These are phyloP conservation scores for Sebastes cheni DNA, from an alignment of 2,797 vertebrate species.

Conservation along the genomic window DNA sequence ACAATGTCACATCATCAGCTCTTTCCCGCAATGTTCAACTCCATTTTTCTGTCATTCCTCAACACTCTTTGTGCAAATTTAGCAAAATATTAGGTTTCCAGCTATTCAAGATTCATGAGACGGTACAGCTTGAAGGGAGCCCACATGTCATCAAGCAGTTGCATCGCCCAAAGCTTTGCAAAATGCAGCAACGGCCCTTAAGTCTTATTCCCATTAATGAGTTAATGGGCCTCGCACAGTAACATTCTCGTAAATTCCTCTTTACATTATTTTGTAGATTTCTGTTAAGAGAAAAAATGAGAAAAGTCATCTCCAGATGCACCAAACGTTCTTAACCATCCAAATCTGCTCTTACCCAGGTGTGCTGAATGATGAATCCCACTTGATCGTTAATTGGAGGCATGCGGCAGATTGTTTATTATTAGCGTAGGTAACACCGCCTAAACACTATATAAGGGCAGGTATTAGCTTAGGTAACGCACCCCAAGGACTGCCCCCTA, in stretches of 20 bases:
- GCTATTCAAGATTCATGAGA: not conserved
- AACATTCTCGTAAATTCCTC: too few relatives aligned
- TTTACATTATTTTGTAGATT: too few relatives aligned
- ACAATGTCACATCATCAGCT: not conserved
- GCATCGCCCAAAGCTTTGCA: not conserved
- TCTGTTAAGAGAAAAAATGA: too few relatives aligned
- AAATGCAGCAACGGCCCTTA: not conserved
- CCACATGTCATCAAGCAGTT: not conserved
- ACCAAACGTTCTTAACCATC: too few relatives aligned
- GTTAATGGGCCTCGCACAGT: not conserved
- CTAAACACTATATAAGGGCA: too few relatives aligned
- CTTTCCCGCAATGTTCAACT: not conserved
- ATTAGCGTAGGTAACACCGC: too few relatives aligned
- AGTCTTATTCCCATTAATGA: not conserved
- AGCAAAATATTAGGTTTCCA: not conserved
- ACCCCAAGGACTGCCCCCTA: not conserved
- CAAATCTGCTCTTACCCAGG: too few relatives aligned
- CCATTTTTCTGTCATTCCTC: not conserved
- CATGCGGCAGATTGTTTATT: too few relatives aligned
- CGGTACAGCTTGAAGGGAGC: not conserved
- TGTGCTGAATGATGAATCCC: too few relatives aligned
- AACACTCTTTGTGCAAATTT: not conserved
- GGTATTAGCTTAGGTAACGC: not conserved
- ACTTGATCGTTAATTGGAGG: too few relatives aligned
- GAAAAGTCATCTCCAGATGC: too few relatives aligned